These are phyloP conservation scores for Neoaliturus tenellus DNA, from an alignment of 2,888 invertebrate species.

Conservation along the genomic window DNA sequence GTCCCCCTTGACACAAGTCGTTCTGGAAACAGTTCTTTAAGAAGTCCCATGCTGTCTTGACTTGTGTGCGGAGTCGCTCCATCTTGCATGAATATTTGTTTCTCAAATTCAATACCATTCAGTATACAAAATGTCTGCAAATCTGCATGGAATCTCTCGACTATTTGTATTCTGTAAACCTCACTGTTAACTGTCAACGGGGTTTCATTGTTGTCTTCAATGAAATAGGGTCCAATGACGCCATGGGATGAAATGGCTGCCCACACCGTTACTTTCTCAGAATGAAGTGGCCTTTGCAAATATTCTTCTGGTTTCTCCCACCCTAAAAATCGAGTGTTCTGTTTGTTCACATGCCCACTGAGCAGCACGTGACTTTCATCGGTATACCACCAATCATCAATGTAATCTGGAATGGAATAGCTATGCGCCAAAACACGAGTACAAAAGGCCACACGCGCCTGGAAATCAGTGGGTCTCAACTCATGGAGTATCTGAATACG, in stretches of 20 bases:
- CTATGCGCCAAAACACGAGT: too few relatives aligned
- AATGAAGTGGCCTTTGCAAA: slow-evolving; percentile 27
- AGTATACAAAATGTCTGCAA: slow-evolving; percentile 28
- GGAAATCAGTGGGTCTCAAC: too few relatives aligned
- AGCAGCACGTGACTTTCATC: slow-evolving; percentile 33
- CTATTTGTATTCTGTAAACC: neutral
- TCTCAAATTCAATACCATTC: neutral
- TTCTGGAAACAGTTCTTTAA: neutral
- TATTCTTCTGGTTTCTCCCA: slow-evolving; percentile 21
- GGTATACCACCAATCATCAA: slow-evolving; percentile 19
- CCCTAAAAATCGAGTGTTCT: neutral
- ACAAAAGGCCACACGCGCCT: too few relatives aligned
- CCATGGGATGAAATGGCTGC: slow-evolving; percentile 25
- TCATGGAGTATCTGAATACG: too few relatives aligned
- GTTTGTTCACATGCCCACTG: slow-evolving; percentile 21
- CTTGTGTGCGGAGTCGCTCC: slow-evolving; percentile 7
- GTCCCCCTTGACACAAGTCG: slow-evolving; percentile 7
- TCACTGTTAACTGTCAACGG: neutral
- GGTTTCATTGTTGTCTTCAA: slow-evolving; percentile 24
- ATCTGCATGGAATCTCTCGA: slow-evolving; percentile 17
- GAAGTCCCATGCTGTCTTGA: neutral
- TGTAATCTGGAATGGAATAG: too few relatives aligned
- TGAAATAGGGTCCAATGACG: neutral
- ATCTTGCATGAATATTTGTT: slow-evolving; percentile 33
- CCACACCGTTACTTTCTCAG: neutral